Conservation (phyloP, 2,888 invertebrate species). For the Mythimna vitellina region DNA sequence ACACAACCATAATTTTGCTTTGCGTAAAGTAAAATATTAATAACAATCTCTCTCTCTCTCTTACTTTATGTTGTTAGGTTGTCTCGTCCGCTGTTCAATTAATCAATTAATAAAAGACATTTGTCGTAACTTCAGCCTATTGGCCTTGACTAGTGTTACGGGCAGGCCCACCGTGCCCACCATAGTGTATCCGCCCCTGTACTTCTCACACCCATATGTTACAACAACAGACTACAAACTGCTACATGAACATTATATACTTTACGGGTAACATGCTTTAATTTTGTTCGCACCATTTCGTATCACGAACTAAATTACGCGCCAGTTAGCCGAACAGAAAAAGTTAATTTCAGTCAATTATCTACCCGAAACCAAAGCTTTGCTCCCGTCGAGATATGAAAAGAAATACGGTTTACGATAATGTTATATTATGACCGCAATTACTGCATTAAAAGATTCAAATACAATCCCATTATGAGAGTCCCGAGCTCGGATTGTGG, state of each 20-base stretch:
- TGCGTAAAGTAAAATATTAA: too few relatives aligned
- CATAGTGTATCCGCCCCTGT: not conserved
- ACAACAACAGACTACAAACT: conserved; percentile 30
- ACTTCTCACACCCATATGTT: conserved; percentile 23
- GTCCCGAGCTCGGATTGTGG: conserved; percentile 24
- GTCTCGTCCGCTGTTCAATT: too few relatives aligned
- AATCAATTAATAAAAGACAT: too few relatives aligned
- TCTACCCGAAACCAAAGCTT: not conserved
- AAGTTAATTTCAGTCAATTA: conserved; percentile 6
- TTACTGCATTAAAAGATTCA: conserved; percentile 43
- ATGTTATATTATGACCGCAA: conserved; percentile 22
- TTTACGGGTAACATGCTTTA: conserved; percentile 19
- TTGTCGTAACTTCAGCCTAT: too few relatives aligned
- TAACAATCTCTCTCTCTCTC: too few relatives aligned
- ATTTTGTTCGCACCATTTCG: conserved; percentile 15
- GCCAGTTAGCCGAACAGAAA: conserved; percentile 10
- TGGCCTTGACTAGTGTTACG: too few relatives aligned
- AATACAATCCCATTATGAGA: conserved; percentile 34
- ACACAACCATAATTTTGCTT: too few relatives aligned
- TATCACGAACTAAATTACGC: conserved; percentile 6
- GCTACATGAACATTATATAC: conserved; percentile 23
- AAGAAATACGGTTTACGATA: conserved; percentile 29
- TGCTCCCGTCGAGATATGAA: not conserved
- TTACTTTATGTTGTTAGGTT: too few relatives aligned
- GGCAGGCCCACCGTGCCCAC: too few relatives aligned